Evolutionary conservation across 2,888 invertebrate genomes (phyloP), one percentile per base, ranked within the genome.

Genomic region (Dryobota labecula): DNA sequence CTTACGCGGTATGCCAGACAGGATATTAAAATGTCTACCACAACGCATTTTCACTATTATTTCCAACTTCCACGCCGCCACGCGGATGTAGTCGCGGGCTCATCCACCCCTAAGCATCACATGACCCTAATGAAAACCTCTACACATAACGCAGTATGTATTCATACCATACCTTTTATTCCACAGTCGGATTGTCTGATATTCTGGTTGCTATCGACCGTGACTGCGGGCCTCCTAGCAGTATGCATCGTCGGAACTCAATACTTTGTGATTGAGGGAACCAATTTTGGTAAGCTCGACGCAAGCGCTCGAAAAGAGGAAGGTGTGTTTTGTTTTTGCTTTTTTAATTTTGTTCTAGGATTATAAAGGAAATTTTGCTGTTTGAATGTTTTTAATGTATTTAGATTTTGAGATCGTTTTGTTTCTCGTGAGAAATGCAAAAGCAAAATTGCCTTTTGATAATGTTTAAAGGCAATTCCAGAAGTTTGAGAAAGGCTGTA

Each of bases 191-290:
- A 97, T 91, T 94, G 97, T 78, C 92, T 97, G 64, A 97, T 97
- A 88, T 96, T 97, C 83, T 95, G 96, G 90, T 94, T 97, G 67
- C 94, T 97, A 72, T 97, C 97, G n/a, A 94, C 97, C 24, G 96
- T 97, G 63, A 97, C 97, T 5, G 94, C 96, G 4, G 97, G 97
- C 2, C 92, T 97, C 68, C 93, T 97, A 36, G 96, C 96, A 1
- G 96, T 97, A 68, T 97, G 97, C 92, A 93, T 97, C 84, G 93
- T 97, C 82, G 97, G 97, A 74, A 97, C 97, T 91, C 97, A 97
- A 84, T 97, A 97, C 91, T 97, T 97, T 91, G 96, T 97, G 67
- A 95, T 96, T 76, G 97, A 97, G 90, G 97, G 97, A 68, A 96
- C 94, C 87, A 97, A 97, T 93, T 94, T 97, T 84, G 97, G 97